Percentiles rank a stretch among this genome's conserved stretches.
These are phyloP conservation scores for Limnephilus marmoratus DNA, from an alignment of 2,888 invertebrate species.

Conservation along the genomic window DNA sequence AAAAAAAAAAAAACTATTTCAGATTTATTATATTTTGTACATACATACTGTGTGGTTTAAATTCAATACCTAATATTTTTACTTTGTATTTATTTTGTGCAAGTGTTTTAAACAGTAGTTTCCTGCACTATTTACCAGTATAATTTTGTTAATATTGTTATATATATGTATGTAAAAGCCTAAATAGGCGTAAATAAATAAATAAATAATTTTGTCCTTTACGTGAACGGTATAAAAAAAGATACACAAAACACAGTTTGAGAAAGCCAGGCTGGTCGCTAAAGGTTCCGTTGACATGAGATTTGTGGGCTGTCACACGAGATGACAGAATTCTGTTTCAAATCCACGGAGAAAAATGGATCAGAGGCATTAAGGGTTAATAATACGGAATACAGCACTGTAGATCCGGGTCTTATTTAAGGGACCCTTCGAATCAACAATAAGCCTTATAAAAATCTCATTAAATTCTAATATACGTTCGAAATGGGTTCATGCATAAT, in stretches of 20 bases:
- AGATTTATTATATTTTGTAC: no score
- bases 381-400: not conserved
- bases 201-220: no score
- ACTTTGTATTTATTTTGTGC: no score
- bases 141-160: no score
- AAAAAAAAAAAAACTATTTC: no score
- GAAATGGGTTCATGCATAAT: no score
- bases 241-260: not conserved
- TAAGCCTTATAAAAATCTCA: not conserved
- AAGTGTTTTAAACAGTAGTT: no score
- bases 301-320: conserved; percentile 2
- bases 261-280: not conserved
- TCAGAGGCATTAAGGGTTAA: not conserved
- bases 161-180: no score
- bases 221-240: not conserved
- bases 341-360: not conserved
- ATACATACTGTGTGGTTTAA: no score
- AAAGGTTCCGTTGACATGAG: not conserved
- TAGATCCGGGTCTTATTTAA: not conserved
- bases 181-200: no score
- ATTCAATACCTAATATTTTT: no score
- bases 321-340: conserved; percentile 5
- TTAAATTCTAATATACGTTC: not conserved
- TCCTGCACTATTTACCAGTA: no score
- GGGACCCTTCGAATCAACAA: not conserved